phyloP scores from a whole-genome alignment of 2,797 vertebrate species.

The Ciconia nigra region DNA sequence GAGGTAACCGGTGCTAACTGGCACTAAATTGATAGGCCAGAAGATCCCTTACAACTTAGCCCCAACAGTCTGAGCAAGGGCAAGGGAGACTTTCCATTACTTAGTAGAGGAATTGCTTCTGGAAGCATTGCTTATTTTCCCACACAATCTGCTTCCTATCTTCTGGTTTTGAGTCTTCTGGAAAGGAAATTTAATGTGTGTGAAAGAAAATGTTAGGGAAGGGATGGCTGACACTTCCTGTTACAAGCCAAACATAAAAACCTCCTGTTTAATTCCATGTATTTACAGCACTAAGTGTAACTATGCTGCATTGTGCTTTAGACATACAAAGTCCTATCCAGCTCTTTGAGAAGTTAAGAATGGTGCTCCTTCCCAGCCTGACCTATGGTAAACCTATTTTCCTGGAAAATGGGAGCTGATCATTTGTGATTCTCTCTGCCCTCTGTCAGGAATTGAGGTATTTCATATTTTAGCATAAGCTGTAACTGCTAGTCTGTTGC shows the following conservation, averaged over 20 bases:
- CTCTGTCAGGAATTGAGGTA: not conserved
- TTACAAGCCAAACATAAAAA: not conserved
- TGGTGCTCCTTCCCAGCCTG: not conserved
- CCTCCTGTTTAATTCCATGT: fast-evolving
- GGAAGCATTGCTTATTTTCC: not conserved
- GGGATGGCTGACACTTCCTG: fast-evolving
- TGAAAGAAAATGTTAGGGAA: not conserved
- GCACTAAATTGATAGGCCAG: not conserved
- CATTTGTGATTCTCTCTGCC: fast-evolving
- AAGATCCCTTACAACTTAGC: not conserved
- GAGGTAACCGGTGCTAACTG: not conserved
- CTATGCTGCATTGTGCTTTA: not conserved
- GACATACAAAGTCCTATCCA: not conserved
- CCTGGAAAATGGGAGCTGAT: not conserved
- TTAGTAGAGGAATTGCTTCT: not conserved
- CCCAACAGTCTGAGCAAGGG: not conserved
- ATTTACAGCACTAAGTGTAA: not conserved
- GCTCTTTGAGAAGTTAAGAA: not conserved
- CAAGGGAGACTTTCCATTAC: not conserved
- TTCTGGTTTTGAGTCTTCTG: not conserved
- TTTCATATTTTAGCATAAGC: not conserved
- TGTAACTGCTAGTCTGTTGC: not conserved
- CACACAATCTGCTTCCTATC: fast-evolving
- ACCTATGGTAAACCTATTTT: not conserved
- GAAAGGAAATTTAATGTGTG: not conserved